A percentile compares a stretch with the other conserved stretches of the same genome.
These are phyloP conservation scores for Fragum whitleyi DNA, from an alignment of 2,888 invertebrate species.

Conservation along the genomic window DNA sequence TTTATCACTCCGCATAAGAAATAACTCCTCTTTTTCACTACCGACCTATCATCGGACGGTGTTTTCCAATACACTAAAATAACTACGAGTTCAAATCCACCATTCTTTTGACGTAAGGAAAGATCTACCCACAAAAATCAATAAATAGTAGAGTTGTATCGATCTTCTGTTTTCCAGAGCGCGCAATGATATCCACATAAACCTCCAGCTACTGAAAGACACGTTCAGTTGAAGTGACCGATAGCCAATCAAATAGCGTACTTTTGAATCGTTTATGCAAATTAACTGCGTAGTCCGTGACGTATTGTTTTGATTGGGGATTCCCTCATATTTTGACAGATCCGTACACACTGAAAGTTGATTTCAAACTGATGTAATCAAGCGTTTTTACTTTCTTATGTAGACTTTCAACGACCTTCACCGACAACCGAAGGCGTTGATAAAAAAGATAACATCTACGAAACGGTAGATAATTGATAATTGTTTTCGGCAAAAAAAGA, in stretches of 20 bases:
- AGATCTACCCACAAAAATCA: constrained; percentile 17
- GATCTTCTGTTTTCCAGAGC: neutral
- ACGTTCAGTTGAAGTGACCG: constrained; percentile 57
- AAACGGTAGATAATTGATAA: neutral
- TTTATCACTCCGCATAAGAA: constrained; percentile 32
- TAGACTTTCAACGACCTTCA: constrained; percentile 19
- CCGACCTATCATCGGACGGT: constrained; percentile 28
- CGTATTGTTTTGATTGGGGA: constrained; percentile 56
- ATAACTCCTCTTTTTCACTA: constrained; percentile 16
- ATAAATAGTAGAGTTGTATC: constrained; percentile 6
- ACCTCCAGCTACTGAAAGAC: constrained; percentile 58
- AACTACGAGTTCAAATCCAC: neutral
- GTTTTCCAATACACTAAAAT: constrained; percentile 16
- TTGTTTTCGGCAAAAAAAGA: neutral
- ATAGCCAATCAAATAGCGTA: constrained; percentile 62
- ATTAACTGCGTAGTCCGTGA: constrained; percentile 58
- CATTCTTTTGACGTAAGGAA: constrained; percentile 22
- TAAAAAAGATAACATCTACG: constrained; percentile 10
- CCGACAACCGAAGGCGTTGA: constrained; percentile 3
- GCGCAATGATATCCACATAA: constrained; percentile 68
- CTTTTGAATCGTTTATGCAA: constrained; percentile 60
- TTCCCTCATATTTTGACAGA: constrained; percentile 39
- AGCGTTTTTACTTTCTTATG: neutral
- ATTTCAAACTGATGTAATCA: constrained; percentile 26
- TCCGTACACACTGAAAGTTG: constrained; percentile 19